Evolutionary conservation across 2,113 vertebrate species (phyloP).

Genomic region (Halcyon senegalensis): DNA sequence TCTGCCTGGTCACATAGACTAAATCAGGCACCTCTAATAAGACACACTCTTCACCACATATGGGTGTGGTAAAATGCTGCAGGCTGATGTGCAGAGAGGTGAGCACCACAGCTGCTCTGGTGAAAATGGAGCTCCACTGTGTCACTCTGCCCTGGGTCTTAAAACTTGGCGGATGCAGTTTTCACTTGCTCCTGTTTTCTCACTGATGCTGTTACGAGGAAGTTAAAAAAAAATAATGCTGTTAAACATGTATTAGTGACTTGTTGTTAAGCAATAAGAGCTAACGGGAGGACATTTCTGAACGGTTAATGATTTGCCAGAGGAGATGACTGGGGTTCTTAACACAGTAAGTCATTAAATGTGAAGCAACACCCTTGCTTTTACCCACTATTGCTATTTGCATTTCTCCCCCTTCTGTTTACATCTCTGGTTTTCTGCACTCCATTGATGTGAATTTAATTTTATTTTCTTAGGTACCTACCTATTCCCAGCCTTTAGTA

Average conservation of each 20-base stretch:
- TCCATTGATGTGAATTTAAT: background rate
- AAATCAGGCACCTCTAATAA: background rate
- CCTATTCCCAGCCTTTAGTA: background rate
- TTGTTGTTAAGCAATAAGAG: constrained; percentile 36
- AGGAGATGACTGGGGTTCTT: constrained; percentile 11
- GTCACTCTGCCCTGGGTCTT: background rate
- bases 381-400: background rate
- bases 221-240: constrained; percentile 22
- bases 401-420: background rate
- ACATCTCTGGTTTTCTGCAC: background rate
- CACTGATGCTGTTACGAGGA: background rate
- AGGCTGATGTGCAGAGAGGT: accelerated
- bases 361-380: constrained; percentile 15
- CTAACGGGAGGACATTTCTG: constrained; percentile 24
- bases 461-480: background rate
- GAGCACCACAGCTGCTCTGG: background rate
- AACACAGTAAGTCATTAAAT: constrained; percentile 1
- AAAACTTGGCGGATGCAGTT: background rate
- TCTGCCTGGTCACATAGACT: background rate
- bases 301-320: constrained; percentile 45
- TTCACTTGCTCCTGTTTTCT: background rate
- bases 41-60: background rate
- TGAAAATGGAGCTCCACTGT: background rate
- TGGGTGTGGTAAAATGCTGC: background rate
- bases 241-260: constrained; percentile 27